Base-by-base conservation (phyloP, 2,113 vertebrate genomes). In the Cyanoramphus novaezelandiae region DNA sequence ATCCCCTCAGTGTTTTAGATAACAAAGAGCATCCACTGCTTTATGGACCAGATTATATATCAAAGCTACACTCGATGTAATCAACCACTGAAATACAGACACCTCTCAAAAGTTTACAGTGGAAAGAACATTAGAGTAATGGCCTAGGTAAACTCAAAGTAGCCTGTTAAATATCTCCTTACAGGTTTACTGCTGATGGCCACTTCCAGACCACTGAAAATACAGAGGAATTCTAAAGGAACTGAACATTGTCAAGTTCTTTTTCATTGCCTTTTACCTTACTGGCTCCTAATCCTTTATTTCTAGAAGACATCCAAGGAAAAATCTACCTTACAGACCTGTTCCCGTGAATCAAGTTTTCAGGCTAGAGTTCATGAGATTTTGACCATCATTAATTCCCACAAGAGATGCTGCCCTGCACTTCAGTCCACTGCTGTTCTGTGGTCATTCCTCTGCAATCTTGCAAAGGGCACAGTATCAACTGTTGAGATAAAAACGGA, bases 391-490 rank as follows among this genome's bases (percentile, higher is more conserved):
- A 0, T 35, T 14, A 78, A 57, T 35, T 57, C 29, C 57, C 13
- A 31, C 0, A 1, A 16, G 47, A 33, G 21, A 39, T 21, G 18
- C 3, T 79, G 53, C 75, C 27, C 41, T 44, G 59, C 27, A 8
- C 62, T 60, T 18, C 20, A 20, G 24, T 31, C 20, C 55, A 44
- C 31, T 9, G 31, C 1, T 14, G 59, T 17, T 21, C 63, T 50
- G 27, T 5, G 80, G 27, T 33, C 33, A 5, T 28, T 62, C 47
- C 82, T 74, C 6, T 55, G 43, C 33, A 49, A 1, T 13, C n/a
- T 23, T 37, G n/a, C 39, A 43, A 64, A 84, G 77, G 50, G 27
- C 47, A 81, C 0, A 0, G 2, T 9, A 53, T 2, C 19, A 9
- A 8, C 2, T 2, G 4, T 2, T 37, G 16, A 35, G 77, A 35